These are phyloP conservation scores for Nipponacmea schrenckii DNA, from an alignment of 2,888 invertebrate genomes.

Conservation along the genomic window DNA sequence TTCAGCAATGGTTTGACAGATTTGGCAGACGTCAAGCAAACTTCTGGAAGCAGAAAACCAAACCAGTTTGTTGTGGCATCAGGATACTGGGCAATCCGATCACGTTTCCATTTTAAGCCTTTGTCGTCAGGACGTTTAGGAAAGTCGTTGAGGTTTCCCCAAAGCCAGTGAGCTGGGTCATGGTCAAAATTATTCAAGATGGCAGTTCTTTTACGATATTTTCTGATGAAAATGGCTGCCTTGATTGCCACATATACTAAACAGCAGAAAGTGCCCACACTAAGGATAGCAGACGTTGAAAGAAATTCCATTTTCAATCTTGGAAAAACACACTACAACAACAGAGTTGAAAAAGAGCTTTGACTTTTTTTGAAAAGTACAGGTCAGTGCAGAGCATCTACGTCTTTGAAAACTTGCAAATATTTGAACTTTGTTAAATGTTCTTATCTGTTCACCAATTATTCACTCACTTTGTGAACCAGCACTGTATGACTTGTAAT, in stretches of 20 bases:
- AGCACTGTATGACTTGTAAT: too few species aligned
- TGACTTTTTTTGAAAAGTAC: too few species aligned
- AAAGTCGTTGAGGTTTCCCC: constrained; percentile 20
- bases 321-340: too few species aligned
- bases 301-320: not conserved
- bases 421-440: too few species aligned
- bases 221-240: not conserved
- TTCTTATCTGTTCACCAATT: too few species aligned
- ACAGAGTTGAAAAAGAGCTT: too few species aligned
- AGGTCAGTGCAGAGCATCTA: too few species aligned
- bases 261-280: not conserved
- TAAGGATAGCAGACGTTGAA: not conserved
- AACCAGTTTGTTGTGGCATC: constrained; percentile 33
- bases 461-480: too few species aligned
- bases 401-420: too few species aligned
- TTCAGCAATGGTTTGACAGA: constrained; percentile 44
- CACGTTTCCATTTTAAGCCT: constrained; percentile 40
- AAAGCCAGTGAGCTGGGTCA: constrained; percentile 11
- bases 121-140: constrained; percentile 43
- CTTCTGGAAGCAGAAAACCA: constrained; percentile 36
- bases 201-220: not conserved
- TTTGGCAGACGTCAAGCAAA: constrained; percentile 44
- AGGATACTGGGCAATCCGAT: constrained; percentile 31
- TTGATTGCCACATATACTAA: not conserved
- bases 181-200: not conserved